Conservation (phyloP, 2,113 vertebrate species). For the Pycnonotus jocosus region DNA sequence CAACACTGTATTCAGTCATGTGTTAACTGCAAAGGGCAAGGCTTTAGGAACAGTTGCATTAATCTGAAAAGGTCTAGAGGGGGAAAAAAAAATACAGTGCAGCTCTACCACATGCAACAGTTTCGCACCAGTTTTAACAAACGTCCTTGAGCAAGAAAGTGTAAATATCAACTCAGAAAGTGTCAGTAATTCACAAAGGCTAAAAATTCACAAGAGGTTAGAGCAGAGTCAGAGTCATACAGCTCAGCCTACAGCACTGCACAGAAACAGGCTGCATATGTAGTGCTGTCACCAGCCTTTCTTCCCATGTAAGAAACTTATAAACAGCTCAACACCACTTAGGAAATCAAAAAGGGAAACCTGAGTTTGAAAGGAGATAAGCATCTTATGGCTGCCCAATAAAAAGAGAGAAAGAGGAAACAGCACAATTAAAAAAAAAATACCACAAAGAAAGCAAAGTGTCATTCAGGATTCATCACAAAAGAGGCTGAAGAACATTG, state of each 20-base stretch:
- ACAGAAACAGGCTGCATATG: neutral
- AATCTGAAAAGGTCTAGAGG: neutral
- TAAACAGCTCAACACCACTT: neutral
- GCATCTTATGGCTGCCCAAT: rapidly evolving
- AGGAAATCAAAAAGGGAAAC: neutral
- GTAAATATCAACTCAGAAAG: neutral
- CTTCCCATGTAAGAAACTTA: neutral
- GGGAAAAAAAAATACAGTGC: neutral
- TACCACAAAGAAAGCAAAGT: neutral
- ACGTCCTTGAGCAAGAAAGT: neutral
- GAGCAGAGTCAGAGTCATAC: neutral
- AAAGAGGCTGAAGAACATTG: neutral
- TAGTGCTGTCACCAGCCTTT: neutral
- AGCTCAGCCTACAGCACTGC: neutral
- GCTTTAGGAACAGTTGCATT: neutral
- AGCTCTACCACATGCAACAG: neutral
- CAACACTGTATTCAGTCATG: neutral
- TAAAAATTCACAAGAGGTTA: neutral
- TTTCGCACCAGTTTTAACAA: neutral
- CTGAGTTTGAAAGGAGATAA: neutral
- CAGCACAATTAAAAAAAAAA: neutral
- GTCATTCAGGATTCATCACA: neutral
- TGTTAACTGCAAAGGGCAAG: neutral
- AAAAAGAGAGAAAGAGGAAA: neutral
- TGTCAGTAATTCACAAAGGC: neutral